Percentiles rank a stretch among this genome's conserved stretches.
Evolutionary conservation across 2,888 invertebrate genomes (phyloP).

Genomic region (Imbricaverruca yamaguchii): DNA sequence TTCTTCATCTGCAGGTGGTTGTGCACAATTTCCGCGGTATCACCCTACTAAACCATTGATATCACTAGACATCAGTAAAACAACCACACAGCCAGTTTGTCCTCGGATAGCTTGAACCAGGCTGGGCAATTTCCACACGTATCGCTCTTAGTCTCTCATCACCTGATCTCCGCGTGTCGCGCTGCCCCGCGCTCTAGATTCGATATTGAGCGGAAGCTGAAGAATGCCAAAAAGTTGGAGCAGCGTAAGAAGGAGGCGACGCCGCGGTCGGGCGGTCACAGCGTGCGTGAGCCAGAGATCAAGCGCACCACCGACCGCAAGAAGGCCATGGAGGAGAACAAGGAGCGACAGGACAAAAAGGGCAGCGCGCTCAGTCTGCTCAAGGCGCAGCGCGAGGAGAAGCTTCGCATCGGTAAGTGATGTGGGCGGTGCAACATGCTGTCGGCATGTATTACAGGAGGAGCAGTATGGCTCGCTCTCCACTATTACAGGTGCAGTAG

Average conservation of each 20-base stretch:
- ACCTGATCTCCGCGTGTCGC: not conserved
- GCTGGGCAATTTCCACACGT: too few species aligned
- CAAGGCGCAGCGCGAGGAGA: slow-evolving; percentile 83
- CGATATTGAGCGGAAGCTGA: slow-evolving; percentile 89
- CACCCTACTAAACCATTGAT: too few species aligned
- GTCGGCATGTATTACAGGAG: too few species aligned
- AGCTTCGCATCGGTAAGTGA: slow-evolving; percentile 46
- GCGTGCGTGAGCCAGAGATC: slow-evolving; percentile 21
- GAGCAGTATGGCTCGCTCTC: too few species aligned
- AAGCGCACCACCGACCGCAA: slow-evolving; percentile 56
- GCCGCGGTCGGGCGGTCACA: slow-evolving; percentile 1
- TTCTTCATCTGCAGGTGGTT: too few species aligned
- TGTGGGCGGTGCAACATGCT: not conserved
- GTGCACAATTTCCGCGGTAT: too few species aligned
- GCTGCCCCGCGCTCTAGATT: slow-evolving; percentile 50
- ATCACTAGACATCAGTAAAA: too few species aligned
- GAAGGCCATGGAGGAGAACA: slow-evolving; percentile 80
- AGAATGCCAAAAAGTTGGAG: slow-evolving; percentile 71
- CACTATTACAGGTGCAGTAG: too few species aligned
- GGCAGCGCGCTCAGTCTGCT: slow-evolving; percentile 89
- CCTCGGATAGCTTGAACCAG: too few species aligned
- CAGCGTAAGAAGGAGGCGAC: slow-evolving; percentile 38
- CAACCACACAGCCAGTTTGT: too few species aligned
- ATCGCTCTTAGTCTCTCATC: too few species aligned
- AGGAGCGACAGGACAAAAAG: slow-evolving; percentile 69